Percentiles rank a stretch among this genome's conserved stretches.
These are phyloP conservation scores for Eulacestoma nigropectus DNA, from an alignment of 2,113 vertebrate genomes.

Conservation along the genomic window DNA sequence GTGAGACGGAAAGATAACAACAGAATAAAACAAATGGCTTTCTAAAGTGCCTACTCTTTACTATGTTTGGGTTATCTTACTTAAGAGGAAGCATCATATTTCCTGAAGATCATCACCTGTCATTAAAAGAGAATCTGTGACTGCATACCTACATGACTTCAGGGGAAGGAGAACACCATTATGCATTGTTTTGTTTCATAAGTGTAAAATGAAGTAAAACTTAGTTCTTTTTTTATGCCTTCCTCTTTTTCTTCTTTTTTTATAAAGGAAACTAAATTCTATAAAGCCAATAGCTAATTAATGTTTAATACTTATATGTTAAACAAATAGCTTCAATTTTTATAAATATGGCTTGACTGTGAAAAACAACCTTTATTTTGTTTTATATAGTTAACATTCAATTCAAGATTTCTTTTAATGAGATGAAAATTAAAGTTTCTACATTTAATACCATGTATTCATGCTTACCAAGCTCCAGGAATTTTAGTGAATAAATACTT, in stretches of 20 bases:
- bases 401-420: constrained; percentile 68
- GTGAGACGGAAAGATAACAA: neutral
- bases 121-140: neutral
- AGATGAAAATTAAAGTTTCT: constrained; percentile 85
- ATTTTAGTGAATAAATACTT: constrained; percentile 78
- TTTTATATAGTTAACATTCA: constrained; percentile 73
- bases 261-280: neutral
- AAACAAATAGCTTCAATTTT: neutral
- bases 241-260: neutral
- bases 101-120: neutral
- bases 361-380: neutral
- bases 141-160: neutral
- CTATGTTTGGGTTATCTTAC: neutral
- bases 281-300: neutral
- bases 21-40: neutral
- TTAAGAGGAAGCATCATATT: neutral
- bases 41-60: neutral
- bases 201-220: neutral
- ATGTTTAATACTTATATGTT: neutral
- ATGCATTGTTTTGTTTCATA: neutral
- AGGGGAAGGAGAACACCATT: neutral
- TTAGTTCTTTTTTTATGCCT: neutral
- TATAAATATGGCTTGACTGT: neutral
- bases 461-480: constrained; percentile 73
- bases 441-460: constrained; percentile 77